Conservation (phyloP, 2,888 invertebrate species). For the Drosophila buzzatii region DNA sequence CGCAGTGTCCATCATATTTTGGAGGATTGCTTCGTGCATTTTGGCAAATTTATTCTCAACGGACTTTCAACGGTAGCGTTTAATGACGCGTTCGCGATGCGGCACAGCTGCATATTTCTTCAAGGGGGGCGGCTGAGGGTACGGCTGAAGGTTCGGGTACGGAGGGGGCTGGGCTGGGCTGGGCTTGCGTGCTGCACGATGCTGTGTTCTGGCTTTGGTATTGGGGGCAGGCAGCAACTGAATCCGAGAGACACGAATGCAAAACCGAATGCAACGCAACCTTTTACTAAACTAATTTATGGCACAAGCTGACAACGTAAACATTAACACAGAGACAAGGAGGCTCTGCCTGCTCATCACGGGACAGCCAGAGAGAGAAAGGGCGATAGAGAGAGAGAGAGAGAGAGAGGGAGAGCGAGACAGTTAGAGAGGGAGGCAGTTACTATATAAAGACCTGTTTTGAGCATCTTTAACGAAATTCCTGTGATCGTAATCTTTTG, state of each 20-base stretch:
- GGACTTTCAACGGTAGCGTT: slow-evolving; percentile 72
- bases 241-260: slow-evolving; percentile 54
- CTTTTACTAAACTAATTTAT: slow-evolving; percentile 84
- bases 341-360: slow-evolving; percentile 5
- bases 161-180: slow-evolving; percentile 22
- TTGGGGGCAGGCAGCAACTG: slow-evolving; percentile 37
- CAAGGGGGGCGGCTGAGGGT: neutral
- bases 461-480: slow-evolving; percentile 81
- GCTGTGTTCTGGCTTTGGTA: slow-evolving; percentile 9
- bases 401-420: slow-evolving; percentile 10
- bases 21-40: slow-evolving; percentile 18
- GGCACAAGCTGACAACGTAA: slow-evolving; percentile 83
- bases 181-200: slow-evolving; percentile 69
- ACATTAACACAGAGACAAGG: slow-evolving; percentile 70
- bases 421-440: slow-evolving; percentile 29
- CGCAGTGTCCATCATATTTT: slow-evolving; percentile 44
- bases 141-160: neutral
- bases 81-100: slow-evolving; percentile 39
- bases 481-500: slow-evolving; percentile 82
- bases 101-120: slow-evolving; percentile 28
- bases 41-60: slow-evolving; percentile 61
- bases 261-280: slow-evolving; percentile 74
- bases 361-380: slow-evolving; percentile 11
- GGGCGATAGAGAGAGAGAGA: neutral
- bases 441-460: slow-evolving; percentile 72